Evolutionary conservation across 2,888 invertebrate genomes (phyloP).

Genomic region (Amitus sp.): DNA sequence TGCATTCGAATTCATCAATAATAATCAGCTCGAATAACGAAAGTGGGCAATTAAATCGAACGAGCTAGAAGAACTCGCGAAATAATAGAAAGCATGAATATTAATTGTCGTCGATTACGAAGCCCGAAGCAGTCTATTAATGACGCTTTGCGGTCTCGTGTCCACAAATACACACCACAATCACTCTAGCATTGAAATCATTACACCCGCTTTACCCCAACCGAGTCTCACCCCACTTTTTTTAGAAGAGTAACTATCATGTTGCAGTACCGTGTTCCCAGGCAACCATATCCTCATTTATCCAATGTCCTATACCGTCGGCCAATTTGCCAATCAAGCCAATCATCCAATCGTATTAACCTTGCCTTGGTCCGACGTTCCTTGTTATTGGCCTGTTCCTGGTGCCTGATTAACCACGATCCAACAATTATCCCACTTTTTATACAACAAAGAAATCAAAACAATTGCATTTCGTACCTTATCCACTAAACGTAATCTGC

Average conservation of each 20-base stretch:
- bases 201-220: slow-evolving; percentile 27
- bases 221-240: slow-evolving; percentile 26
- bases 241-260: slow-evolving; percentile 46
- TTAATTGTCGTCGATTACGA: slow-evolving; percentile 2
- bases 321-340: slow-evolving; percentile 63
- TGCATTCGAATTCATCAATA: too few relatives aligned
- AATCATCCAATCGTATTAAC: slow-evolving; percentile 64
- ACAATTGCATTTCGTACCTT: too few relatives aligned
- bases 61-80: too few relatives aligned
- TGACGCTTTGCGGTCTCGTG: slow-evolving; percentile 23
- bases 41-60: too few relatives aligned
- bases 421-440: background rate
- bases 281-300: slow-evolving; percentile 64
- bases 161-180: slow-evolving; percentile 12
- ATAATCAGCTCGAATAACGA: too few relatives aligned
- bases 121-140: slow-evolving; percentile 20
- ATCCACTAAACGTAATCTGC: too few relatives aligned
- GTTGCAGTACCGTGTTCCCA: slow-evolving; percentile 53
- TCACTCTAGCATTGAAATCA: slow-evolving; percentile 33
- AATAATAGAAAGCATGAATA: background rate
- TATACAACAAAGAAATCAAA: background rate
- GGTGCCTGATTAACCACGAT: slow-evolving; percentile 21
- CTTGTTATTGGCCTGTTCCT: slow-evolving; percentile 57
- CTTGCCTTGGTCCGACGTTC: slow-evolving; percentile 57
- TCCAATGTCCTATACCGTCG: slow-evolving; percentile 57